Evolutionary conservation across 2,888 invertebrate species (phyloP), one percentile per base, ranked within the genome.

Genomic region (Drosophila nigritarsus): DNA sequence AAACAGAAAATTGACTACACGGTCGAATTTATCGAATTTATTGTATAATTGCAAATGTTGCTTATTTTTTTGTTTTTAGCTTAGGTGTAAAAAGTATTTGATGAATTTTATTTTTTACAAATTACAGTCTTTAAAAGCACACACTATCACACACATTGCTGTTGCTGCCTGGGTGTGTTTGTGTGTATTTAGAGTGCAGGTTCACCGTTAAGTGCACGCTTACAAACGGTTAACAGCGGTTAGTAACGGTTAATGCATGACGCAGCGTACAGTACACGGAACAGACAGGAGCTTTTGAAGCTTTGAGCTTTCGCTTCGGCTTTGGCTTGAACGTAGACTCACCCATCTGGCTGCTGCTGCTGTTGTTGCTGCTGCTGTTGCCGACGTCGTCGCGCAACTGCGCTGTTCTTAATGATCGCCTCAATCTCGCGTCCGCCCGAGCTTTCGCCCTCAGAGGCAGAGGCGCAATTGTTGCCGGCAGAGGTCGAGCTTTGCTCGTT

Each of bases 401-500:
- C 93, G 81, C 94, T 94, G 72, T 93, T 94, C 76, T 93, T 93
- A 73, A 95, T 94, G 49, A 94, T 94, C 54, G 92, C 92, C 53
- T 93, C 92, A 64, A 94, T 92, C 82, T 94, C 94, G 8, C 94
- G 92, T 18, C 94, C 94, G 24, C 94, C 94, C 4, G 94, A 94
- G 71, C 94, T 94, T 79, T 94, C 94, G 42, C 94, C 94, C 68
- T 94, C 94, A 18, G 93, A 93, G 2, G 93, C 92, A 2, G 93
- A 93, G 20, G 92, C 90, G 51, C 66, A 83, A 29, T 73, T 76
- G 13, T 65, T 71, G 38, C 55, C 65, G 2, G 93, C 92, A 2
- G 56, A 64, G 2, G 62, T 42, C 1, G 54, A 2, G 54, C 50
- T 2, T 8, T 48, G 61, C 13, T 40, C 55, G 24, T 40, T 20